A percentile compares a stretch with the other conserved stretches of the same genome.
Evolutionary conservation across 2,888 invertebrate species (phyloP).

Genomic region (Rotaria socialis): DNA sequence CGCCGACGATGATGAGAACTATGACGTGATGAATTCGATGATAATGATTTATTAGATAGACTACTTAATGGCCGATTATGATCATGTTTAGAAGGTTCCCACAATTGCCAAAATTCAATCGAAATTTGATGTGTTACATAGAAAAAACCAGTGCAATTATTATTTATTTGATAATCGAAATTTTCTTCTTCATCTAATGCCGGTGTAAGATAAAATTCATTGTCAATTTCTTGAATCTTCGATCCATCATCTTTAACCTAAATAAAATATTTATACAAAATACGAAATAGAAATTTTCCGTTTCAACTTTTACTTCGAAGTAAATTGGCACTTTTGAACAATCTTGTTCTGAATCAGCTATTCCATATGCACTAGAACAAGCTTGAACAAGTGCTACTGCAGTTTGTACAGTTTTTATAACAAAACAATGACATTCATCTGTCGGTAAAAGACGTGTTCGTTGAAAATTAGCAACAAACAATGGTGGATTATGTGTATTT

Average conservation of each 20-base stretch:
- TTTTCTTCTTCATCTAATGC: neutral
- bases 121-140: constrained; percentile 40
- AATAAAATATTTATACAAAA: neutral
- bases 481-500: constrained; percentile 53
- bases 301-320: neutral
- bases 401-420: constrained; percentile 73
- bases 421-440: constrained; percentile 57
- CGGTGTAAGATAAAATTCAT: neutral
- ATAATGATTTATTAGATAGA: neutral
- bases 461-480: constrained; percentile 56
- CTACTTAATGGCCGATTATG: neutral
- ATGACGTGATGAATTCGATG: neutral
- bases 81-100: neutral
- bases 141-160: constrained; percentile 30
- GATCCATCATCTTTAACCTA: neutral
- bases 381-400: constrained; percentile 93
- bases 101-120: constrained; percentile 39
- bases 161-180: neutral
- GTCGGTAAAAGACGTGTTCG: constrained; percentile 30
- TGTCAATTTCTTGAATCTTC: neutral
- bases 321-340: neutral
- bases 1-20: neutral
- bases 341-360: neutral
- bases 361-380: constrained; percentile 84
- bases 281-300: neutral